Percentiles rank a stretch among this genome's conserved stretches.
Evolutionary conservation across 1,140 invertebrate genomes (phyloP).

Genomic region (Heterodera schachtii): DNA sequence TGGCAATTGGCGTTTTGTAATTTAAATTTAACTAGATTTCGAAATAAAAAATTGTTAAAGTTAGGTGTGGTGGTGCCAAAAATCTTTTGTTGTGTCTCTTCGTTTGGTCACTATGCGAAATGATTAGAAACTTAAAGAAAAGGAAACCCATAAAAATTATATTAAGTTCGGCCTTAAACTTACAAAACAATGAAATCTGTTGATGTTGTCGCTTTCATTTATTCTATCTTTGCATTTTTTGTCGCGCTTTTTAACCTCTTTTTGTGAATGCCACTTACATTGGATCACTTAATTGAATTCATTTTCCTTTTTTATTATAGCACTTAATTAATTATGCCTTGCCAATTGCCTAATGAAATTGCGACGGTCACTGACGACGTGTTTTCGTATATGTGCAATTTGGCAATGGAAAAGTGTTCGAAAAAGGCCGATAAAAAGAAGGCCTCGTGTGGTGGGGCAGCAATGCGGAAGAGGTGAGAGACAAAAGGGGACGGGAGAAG

Average conservation of each 20-base stretch:
- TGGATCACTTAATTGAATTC: not conserved
- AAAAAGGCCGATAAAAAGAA: conserved; percentile 59
- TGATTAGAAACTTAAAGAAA: too few relatives aligned
- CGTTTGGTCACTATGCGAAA: too few relatives aligned
- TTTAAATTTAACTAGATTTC: too few relatives aligned
- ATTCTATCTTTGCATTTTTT: too few relatives aligned
- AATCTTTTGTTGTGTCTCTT: too few relatives aligned
- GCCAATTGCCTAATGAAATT: conserved; percentile 30
- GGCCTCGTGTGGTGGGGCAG: conserved; percentile 56
- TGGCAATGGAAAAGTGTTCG: conserved; percentile 55
- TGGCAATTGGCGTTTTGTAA: too few relatives aligned
- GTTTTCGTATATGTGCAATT: conserved; percentile 56
- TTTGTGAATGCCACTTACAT: not conserved
- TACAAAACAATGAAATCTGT: too few relatives aligned
- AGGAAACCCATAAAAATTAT: too few relatives aligned
- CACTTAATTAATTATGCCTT: conserved; percentile 4
- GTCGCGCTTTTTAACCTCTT: not conserved
- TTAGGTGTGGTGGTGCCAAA: too few relatives aligned
- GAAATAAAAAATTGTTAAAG: too few relatives aligned
- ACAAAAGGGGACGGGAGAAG: not conserved
- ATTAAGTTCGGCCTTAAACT: too few relatives aligned
- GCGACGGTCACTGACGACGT: conserved; percentile 35
- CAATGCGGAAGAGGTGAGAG: conserved; percentile 55
- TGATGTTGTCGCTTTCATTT: too few relatives aligned
- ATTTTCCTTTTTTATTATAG: not conserved